phyloP scores from a whole-genome alignment of 2,888 invertebrate species.

The Sceliomorpha sp. region DNA sequence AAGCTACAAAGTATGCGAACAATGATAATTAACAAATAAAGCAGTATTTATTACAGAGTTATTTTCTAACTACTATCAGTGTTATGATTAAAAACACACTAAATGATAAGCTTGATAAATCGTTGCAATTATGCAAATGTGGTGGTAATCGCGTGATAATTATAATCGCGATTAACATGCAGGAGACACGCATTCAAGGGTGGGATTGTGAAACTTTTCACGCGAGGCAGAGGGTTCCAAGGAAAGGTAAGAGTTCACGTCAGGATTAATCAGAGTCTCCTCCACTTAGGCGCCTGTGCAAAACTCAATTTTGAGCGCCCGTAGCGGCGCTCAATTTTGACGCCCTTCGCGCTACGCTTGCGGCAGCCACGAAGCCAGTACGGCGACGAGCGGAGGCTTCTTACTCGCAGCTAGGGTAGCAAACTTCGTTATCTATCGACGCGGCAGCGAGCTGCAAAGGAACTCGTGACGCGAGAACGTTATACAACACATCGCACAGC shows the following conservation, averaged over 20 bases:
- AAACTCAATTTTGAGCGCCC: conserved; percentile 79
- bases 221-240: conserved; percentile 42
- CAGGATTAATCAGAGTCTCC: conserved; percentile 77
- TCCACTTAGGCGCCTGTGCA: conserved; percentile 73
- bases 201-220: conserved; percentile 40
- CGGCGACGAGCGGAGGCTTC: conserved; percentile 43
- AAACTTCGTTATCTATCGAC: conserved; percentile 75
- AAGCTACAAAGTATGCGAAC: too few relatives aligned
- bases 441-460: conserved; percentile 56
- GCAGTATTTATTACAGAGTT: too few relatives aligned
- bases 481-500: neutral
- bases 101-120: too few relatives aligned
- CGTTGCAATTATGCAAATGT: too few relatives aligned
- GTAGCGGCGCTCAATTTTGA: conserved; percentile 76
- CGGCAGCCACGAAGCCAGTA: conserved; percentile 65
- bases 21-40: too few relatives aligned
- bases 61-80: too few relatives aligned
- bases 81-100: too few relatives aligned
- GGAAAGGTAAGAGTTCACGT: conserved; percentile 69
- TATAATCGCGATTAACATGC: conserved; percentile 35
- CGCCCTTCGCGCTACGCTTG: conserved; percentile 67
- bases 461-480: conserved; percentile 28
- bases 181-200: conserved; percentile 18
- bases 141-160: conserved; percentile 22
- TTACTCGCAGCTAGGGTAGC: conserved; percentile 37